Percentiles rank a stretch among this genome's conserved stretches.
These are phyloP conservation scores for Hemichromis elongatus DNA, from an alignment of 2,113 vertebrate species.

Conservation along the genomic window DNA sequence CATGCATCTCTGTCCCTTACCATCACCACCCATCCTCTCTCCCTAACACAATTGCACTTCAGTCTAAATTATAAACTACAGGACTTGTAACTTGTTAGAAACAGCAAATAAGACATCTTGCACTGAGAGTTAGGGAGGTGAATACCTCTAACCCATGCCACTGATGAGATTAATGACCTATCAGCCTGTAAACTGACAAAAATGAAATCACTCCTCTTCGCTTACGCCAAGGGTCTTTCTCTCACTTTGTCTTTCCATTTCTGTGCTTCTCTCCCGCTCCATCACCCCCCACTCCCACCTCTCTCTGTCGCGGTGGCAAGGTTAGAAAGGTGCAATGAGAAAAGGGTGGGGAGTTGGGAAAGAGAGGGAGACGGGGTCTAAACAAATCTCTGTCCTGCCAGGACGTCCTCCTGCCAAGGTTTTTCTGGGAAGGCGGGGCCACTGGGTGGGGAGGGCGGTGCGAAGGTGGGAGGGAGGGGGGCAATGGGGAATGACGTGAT, in stretches of 20 bases:
- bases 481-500: constrained; percentile 77
- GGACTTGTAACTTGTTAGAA: constrained; percentile 47
- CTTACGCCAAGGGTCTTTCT: constrained; percentile 26
- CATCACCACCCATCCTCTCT: neutral
- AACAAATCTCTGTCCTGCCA: constrained; percentile 72
- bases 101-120: constrained; percentile 68
- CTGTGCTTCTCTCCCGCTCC: neutral
- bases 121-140: constrained; percentile 46
- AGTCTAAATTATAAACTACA: constrained; percentile 45
- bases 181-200: constrained; percentile 68
- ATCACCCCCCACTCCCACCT: neutral
- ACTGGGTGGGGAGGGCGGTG: constrained; percentile 39
- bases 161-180: constrained; percentile 67
- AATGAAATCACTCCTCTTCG: constrained; percentile 61
- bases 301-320: constrained; percentile 45
- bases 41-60: neutral
- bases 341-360: constrained; percentile 15
- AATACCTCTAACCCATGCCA: constrained; percentile 44
- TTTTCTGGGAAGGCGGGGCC: constrained; percentile 61
- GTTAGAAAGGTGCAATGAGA: constrained; percentile 54
- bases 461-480: neutral
- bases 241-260: neutral
- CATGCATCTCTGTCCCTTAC: neutral
- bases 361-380: constrained; percentile 26
- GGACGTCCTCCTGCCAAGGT: constrained; percentile 73